A percentile compares a stretch with the other conserved stretches of the same genome.
phyloP scores from a whole-genome alignment of 30 jellyfish, hydroid and myxozoan species.

The Sanderia malayensis region DNA sequence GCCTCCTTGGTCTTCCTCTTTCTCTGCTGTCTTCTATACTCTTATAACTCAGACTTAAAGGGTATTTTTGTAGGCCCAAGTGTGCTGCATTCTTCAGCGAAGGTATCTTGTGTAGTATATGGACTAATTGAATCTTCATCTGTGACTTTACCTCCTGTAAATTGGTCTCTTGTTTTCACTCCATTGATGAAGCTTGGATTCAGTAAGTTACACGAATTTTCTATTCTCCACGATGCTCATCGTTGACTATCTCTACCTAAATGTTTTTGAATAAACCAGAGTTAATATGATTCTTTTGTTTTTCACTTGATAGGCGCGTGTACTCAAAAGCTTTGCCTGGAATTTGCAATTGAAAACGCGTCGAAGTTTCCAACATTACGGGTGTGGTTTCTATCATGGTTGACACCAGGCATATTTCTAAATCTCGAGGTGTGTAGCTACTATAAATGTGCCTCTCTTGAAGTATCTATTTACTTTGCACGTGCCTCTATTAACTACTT shows the following conservation, averaged over 20 bases:
- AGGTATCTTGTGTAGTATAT: slow-evolving; percentile 11
- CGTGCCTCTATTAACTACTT: neutral
- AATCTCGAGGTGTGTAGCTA: slow-evolving; percentile 19
- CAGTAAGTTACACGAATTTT: neutral
- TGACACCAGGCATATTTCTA: slow-evolving; percentile 49
- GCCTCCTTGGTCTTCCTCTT: neutral
- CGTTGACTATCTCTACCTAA: neutral
- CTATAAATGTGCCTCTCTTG: neutral
- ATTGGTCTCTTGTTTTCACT: slow-evolving; percentile 64
- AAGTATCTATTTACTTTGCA: neutral
- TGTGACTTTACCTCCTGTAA: slow-evolving; percentile 63
- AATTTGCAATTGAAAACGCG: slow-evolving; percentile 38
- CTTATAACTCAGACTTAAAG: neutral
- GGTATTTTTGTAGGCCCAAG: slow-evolving; percentile 30
- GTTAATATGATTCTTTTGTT: too few species aligned
- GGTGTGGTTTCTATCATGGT: slow-evolving; percentile 53
- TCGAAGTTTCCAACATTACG: slow-evolving; percentile 38
- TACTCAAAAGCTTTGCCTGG: slow-evolving; percentile 35
- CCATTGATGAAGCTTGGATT: slow-evolving; percentile 56
- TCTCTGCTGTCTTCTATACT: neutral
- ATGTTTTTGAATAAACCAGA: neutral
- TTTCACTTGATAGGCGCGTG: slow-evolving; percentile 16
- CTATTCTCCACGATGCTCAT: neutral
- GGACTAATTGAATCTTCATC: slow-evolving; percentile 13
- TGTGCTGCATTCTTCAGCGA: slow-evolving; percentile 12